Evolutionary conservation across 2,888 invertebrate genomes (phyloP).

Genomic region (Trachelus stipa): DNA sequence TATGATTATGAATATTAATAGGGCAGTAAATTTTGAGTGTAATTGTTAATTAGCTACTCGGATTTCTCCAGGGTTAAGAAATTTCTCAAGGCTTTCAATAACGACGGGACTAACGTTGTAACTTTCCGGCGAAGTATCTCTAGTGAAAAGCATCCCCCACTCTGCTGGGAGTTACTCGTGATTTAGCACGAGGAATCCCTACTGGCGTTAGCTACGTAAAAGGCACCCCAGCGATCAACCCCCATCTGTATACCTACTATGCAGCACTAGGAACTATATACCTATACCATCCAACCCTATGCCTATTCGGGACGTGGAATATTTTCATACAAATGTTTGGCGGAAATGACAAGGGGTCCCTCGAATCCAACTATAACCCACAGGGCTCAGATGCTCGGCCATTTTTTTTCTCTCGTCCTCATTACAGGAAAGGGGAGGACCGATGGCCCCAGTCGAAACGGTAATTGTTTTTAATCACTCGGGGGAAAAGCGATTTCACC

Average conservation of each 20-base stretch:
- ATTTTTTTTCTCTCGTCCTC: constrained; percentile 40
- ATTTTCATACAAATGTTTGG: constrained; percentile 58
- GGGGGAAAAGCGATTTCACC: constrained; percentile 40
- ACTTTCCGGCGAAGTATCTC: not conserved
- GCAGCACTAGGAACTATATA: not conserved
- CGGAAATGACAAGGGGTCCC: constrained; percentile 45
- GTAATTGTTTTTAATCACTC: constrained; percentile 65
- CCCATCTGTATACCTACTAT: not conserved
- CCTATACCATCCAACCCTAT: constrained; percentile 15
- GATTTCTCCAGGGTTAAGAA: not conserved
- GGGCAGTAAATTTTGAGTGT: constrained; percentile 21
- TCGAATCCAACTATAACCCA: constrained; percentile 48
- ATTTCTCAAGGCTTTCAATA: not conserved
- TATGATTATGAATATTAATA: constrained; percentile 37
- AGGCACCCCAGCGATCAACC: not conserved
- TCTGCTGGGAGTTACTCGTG: constrained; percentile 35
- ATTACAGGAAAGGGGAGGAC: constrained; percentile 41
- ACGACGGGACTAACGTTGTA: not conserved
- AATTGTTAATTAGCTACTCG: constrained; percentile 44
- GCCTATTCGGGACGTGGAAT: constrained; percentile 35
- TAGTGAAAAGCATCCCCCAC: constrained; percentile 16
- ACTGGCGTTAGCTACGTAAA: not conserved
- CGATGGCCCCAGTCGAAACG: constrained; percentile 48
- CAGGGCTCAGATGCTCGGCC: constrained; percentile 52
- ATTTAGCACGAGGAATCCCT: constrained; percentile 35